Percentiles rank a stretch among this genome's conserved stretches.
Evolutionary conservation across 2,797 vertebrate species (phyloP).

Genomic region (Craterocephalus amniculus): DNA sequence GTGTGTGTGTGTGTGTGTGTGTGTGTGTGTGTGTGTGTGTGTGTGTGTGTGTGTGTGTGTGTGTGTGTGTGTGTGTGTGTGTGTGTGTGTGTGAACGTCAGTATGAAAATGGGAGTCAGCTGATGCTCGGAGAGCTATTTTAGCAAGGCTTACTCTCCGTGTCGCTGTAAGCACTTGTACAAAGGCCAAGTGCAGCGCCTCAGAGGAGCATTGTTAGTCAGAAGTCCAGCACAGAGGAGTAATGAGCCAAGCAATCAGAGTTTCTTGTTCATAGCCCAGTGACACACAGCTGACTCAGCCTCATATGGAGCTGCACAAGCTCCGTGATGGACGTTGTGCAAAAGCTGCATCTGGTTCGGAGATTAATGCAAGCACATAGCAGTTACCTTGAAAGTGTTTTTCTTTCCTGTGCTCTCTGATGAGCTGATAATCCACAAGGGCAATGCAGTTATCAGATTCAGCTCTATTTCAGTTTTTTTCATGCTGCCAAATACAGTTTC

Average conservation of each 20-base stretch:
- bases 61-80: no score
- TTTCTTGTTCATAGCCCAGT: constrained; percentile 61
- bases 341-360: constrained; percentile 34
- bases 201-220: constrained; percentile 67
- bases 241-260: constrained; percentile 73
- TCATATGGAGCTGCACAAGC: constrained; percentile 29
- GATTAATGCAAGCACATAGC: constrained; percentile 21
- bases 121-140: constrained; percentile 61
- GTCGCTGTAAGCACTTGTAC: constrained; percentile 57
- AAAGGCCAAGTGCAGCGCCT: constrained; percentile 66
- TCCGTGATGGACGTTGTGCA: constrained; percentile 27
- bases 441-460: constrained; percentile 25
- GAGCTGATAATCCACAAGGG: constrained; percentile 30
- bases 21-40: no score
- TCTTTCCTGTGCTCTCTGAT: constrained; percentile 29
- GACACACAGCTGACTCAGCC: constrained; percentile 57
- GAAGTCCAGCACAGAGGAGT: constrained; percentile 62
- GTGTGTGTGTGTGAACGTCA: constrained; percentile 32
- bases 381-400: constrained; percentile 48
- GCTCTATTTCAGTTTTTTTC: constrained; percentile 35
- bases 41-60: no score
- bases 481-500: constrained; percentile 29
- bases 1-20: not conserved
- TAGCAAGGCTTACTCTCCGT: constrained; percentile 42
- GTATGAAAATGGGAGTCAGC: constrained; percentile 46